Evolutionary conservation across 2,888 invertebrate species (phyloP), one percentile per base, ranked within the genome.

Genomic region (Seira musarum): DNA sequence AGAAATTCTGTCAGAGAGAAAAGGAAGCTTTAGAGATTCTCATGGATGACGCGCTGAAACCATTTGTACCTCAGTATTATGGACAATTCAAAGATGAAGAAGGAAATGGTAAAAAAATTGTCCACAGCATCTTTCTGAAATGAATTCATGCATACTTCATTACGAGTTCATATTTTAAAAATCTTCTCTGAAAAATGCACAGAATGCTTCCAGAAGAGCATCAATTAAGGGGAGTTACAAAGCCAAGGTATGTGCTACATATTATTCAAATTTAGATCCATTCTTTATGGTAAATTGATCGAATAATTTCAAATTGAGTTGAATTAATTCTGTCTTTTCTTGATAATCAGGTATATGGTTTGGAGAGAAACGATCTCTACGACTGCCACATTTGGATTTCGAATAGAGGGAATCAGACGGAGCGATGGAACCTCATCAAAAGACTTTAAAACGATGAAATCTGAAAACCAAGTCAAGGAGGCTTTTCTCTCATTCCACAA

Each of bases 361-460:
- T 98, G 97, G 96, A 91, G 99, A 74, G 99, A 99, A 90, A 96
- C 97, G 10, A 97, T 98, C 87, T 98, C 98, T 71, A 98, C 98
- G 57, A 98, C 98, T n/a, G 94, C 98, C 0, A 95, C 95, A 0
- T 91, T 98, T 67, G 99, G 99, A 74, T 99, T 99, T 90, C 92
- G 99, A 87, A 96, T 99, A 88, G 99, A 99, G 89, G 99, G 98
- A 21, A 95, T 88, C 87, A 72, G 88, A 88, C 89, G 94, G 88
- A 93, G 94, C 81, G 96, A 96, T 88, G 97, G 96, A 49, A 94
- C 94, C 80, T 96, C 96, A 84, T 94, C 95, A 85, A 97, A 96
- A 91, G 97, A 98, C 90, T 97, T 97, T 89, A 98, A 98, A 90
- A 97, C 96, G 15, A 97, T 96, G 22, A 95, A 96, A 90, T 93